These are phyloP conservation scores for Diarsia rubi DNA, from an alignment of 2,888 invertebrate species.

Conservation along the genomic window DNA sequence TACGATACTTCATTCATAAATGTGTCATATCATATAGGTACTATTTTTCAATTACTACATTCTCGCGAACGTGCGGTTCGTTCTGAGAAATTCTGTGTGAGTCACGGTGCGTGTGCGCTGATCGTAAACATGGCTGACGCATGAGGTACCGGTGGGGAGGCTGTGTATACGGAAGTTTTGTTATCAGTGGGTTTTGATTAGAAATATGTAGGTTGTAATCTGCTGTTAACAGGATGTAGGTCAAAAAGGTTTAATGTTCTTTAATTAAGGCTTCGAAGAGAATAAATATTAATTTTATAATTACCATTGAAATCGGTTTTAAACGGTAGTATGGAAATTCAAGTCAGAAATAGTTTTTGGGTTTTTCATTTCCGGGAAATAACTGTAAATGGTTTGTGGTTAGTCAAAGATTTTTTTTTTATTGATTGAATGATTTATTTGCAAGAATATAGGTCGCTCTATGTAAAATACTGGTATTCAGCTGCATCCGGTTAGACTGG, in stretches of 20 bases:
- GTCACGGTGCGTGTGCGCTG: not conserved
- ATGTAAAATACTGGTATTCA: too few relatives aligned
- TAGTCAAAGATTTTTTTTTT: too few relatives aligned
- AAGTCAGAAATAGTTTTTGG: not conserved
- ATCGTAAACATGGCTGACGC: conserved; percentile 3
- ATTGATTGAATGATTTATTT: too few relatives aligned
- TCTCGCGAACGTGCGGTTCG: conserved; percentile 2
- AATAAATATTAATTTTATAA: not conserved
- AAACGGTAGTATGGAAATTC: not conserved
- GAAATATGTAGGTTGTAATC: conserved; percentile 4
- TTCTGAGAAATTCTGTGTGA: conserved; percentile 3
- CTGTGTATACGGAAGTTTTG: conserved; percentile 4
- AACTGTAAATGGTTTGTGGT: too few relatives aligned
- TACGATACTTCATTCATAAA: not conserved
- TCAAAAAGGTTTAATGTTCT: not conserved
- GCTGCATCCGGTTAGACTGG: too few relatives aligned
- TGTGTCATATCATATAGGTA: not conserved
- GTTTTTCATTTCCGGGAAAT: not conserved
- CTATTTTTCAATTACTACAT: not conserved
- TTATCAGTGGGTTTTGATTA: not conserved
- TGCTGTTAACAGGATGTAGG: not conserved
- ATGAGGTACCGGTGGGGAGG: conserved; percentile 14
- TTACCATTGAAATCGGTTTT: not conserved
- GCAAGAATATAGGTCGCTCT: too few relatives aligned
- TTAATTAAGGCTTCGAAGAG: not conserved